Base-by-base conservation (phyloP, 2,113 vertebrate species). In the Holacanthus passer region DNA sequence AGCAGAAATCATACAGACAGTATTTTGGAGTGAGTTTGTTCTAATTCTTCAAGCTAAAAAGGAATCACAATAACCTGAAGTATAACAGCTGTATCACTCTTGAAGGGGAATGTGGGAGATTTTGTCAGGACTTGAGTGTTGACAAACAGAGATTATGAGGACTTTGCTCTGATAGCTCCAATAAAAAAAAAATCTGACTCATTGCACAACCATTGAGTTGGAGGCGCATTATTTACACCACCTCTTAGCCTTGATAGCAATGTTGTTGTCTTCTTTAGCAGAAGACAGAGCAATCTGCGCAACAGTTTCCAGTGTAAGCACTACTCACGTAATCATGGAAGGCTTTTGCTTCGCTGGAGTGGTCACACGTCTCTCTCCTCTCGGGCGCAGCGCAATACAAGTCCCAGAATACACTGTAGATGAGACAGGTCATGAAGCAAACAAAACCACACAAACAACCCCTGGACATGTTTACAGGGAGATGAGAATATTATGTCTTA, bases 301-400 rank as follows among this genome's bases (percentile, higher is more conserved):
- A 90, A 82, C 84, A 50, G 76, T 70, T 55, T 68, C 91, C 88
- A 71, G 50, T 85, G 77, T 88, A 91, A 96, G 92, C 85, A 95
- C 59, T 86, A 99, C 98, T 99, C 96, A 99, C 98, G 10, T 99
- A 99, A 96, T 99, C 98, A 94, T 99, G 98, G 96, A 99, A 99
- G 94, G 98, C 98, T 95, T 99, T 99, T 12, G 98, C 98, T 97
- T 99, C 98, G 79, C 98, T 99, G 87, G 98, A 99, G 94, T 99
- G 98, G 95, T 99, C 98, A 95, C 98, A 99, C 94, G 98, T 97
- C 94, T 99, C 98, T 95, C 98, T 95, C 91, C 98, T 97, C 95
- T 99, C 98, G 39, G 98, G 98, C 85, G 98, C 98, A 70, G 98
- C 98, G 92, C 98, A 99, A 96, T 99, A 99, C 90, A 99, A 96